phyloP scores from a whole-genome alignment of 2,888 invertebrate genomes.

The Proisotoma minuta region DNA sequence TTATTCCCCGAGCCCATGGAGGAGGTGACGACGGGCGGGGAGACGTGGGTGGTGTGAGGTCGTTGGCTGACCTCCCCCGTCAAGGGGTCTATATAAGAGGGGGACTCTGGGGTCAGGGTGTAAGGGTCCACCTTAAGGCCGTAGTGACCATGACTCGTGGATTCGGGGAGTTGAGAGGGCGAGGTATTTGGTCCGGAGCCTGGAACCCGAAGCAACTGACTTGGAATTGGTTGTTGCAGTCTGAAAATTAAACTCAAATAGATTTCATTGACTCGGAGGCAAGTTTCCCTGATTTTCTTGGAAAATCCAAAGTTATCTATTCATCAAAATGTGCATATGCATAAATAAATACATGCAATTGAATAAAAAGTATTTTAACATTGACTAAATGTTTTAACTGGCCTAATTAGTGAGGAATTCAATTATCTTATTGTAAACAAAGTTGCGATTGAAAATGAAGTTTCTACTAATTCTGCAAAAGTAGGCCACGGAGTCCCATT shows the following conservation, averaged over 20 bases:
- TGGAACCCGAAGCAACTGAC: conserved; percentile 28
- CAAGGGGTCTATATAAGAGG: conserved; percentile 40
- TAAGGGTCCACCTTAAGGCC: conserved; percentile 47
- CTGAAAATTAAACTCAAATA: conserved; percentile 40
- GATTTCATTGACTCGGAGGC: conserved; percentile 33
- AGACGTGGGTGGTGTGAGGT: conserved; percentile 45
- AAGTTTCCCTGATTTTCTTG: too few relatives aligned
- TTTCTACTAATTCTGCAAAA: too few relatives aligned
- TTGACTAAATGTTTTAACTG: too few relatives aligned
- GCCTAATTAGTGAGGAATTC: too few relatives aligned
- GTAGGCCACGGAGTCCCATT: too few relatives aligned
- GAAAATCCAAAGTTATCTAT: too few relatives aligned
- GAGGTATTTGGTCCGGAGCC: conserved; percentile 37
- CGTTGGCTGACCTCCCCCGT: conserved; percentile 40
- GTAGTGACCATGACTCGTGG: conserved; percentile 40
- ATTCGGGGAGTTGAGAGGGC: conserved; percentile 45
- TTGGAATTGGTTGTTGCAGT: conserved; percentile 37
- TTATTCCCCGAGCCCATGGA: conserved; percentile 38
- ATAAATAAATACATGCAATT: too few relatives aligned
- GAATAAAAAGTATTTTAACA: too few relatives aligned
- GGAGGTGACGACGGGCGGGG: conserved; percentile 44
- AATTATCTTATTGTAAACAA: too few relatives aligned
- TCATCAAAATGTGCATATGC: too few relatives aligned
- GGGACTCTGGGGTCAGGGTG: conserved; percentile 41
- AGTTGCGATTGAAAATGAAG: too few relatives aligned